Base-by-base conservation (phyloP, 2,888 invertebrate genomes). In the Ophioninae sp. region DNA sequence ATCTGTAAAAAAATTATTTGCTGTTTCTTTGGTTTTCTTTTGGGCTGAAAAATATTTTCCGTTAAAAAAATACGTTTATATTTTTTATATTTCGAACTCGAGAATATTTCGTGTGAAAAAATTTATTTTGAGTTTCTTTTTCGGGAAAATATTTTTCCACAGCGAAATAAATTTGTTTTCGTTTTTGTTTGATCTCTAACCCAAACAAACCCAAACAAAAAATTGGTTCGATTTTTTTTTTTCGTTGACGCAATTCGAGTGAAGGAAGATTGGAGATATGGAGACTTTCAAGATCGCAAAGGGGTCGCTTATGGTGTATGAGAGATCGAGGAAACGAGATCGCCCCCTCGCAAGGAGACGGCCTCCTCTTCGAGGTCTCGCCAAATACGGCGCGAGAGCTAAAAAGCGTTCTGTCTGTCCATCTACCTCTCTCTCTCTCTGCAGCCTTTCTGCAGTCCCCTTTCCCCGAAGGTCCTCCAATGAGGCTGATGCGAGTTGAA, bases 321-420 rank as follows among this genome's bases (percentile, higher is more conserved):
- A 79, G 79, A 80, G 78, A 77, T 78, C 74, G 75, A 73, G 82
- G 79, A 85, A 84, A 84, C 81, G 79, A 77, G 81, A 82, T 82
- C 85, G 80, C 76, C 79, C 69, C 74, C 79, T 82, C 84, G 82
- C 80, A 64, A 76, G 63, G 44, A 81, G 79, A 76, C 72, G 76
- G 61, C 73, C 73, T 76, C 77, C 77, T 79, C 69, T 67, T 81
- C 83, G 74, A 72, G 79, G 83, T 81, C 83, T 82, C 76, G 81
- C 79, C 82, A 84, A 85, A 85, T 85, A 83, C 79, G 85, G 84
- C 74, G 74, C 76, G 81, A 59, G 77, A 79, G 79, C 79, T 67
- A 74, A 85, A 74, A 67, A 73, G 68, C 81, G 23, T 64, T 44
- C 58, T 69, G 67, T 71, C 41, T 75, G 72, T 80, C 71, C 37